These are phyloP conservation scores for Paracyclopina nana DNA, from an alignment of 1,140 invertebrate genomes.

Conservation along the genomic window DNA sequence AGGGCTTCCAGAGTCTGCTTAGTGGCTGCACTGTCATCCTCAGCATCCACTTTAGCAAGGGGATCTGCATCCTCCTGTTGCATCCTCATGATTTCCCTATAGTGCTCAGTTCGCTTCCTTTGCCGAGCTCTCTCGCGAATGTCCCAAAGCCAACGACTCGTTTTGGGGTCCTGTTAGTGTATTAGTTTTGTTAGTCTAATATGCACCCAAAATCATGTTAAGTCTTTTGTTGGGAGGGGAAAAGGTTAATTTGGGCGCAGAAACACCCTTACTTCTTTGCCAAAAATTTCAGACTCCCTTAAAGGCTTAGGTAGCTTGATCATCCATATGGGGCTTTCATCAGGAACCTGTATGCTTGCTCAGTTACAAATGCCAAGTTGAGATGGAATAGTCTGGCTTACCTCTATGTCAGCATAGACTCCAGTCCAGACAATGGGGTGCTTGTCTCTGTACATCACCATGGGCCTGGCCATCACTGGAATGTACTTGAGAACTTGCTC, in stretches of 20 bases:
- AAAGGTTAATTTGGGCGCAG: constrained; percentile 11
- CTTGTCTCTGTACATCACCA: constrained; percentile 46
- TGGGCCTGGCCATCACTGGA: constrained; percentile 69
- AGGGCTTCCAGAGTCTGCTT: constrained; percentile 6
- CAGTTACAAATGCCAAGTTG: no score
- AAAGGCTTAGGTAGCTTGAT: constrained; percentile 16
- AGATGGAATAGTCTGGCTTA: constrained; percentile 28
- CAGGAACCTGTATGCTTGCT: constrained; percentile 2
- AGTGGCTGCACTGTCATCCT: constrained; percentile 4
- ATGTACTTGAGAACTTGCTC: constrained; percentile 83
- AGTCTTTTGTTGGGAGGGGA: background rate
- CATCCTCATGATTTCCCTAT: constrained; percentile 21
- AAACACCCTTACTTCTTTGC: background rate
- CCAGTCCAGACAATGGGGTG: constrained; percentile 75
- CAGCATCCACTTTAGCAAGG: background rate
- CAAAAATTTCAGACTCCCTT: constrained; percentile 17
- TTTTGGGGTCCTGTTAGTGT: constrained; percentile 47
- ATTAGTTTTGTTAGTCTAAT: background rate
- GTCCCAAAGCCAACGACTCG: constrained; percentile 73
- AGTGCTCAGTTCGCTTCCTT: constrained; percentile 33
- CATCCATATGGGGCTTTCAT: constrained; percentile 11
- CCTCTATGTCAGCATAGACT: constrained; percentile 71
- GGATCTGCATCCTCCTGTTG: constrained; percentile 16
- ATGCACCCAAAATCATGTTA: background rate
- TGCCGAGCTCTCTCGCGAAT: constrained; percentile 52